Percentiles rank a stretch among this genome's conserved stretches.
Conservation (phyloP, 2,797 vertebrate genomes). For the Alcedo quadribrachys region DNA sequence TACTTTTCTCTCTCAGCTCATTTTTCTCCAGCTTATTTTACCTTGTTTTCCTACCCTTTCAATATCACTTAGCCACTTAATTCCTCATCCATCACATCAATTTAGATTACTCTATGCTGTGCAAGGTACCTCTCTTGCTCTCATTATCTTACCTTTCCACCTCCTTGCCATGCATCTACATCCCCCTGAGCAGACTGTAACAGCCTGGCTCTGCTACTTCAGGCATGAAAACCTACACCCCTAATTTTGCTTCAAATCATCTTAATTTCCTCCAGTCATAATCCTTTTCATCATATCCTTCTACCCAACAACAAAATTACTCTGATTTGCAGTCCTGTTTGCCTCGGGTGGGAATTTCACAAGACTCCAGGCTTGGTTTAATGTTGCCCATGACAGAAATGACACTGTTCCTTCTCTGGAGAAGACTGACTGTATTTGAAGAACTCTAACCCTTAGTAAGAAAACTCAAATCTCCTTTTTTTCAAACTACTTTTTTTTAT, state of each 20-base stretch:
- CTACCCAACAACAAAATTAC: background rate
- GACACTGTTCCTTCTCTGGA: background rate
- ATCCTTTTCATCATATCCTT: background rate
- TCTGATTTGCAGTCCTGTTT: background rate
- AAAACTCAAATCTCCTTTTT: background rate
- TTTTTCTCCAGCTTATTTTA: background rate
- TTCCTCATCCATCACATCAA: conserved; percentile 20
- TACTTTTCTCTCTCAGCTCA: background rate
- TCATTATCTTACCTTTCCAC: background rate
- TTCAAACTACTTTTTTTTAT: background rate
- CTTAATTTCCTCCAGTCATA: background rate
- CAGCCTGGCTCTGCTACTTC: background rate
- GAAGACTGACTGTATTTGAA: background rate
- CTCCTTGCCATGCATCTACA: background rate
- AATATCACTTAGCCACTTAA: background rate
- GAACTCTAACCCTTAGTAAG: background rate
- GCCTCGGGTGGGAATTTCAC: background rate
- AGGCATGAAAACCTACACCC: background rate
- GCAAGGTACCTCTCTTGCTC: background rate
- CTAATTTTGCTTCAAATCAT: conserved; percentile 5
- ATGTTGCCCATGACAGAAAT: background rate
- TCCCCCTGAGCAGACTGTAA: background rate
- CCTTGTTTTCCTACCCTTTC: conserved; percentile 2
- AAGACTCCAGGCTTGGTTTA: background rate
- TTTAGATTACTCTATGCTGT: background rate